Base-by-base conservation (phyloP, 2,113 vertebrate species). In the Gadus chalcogrammus region DNA sequence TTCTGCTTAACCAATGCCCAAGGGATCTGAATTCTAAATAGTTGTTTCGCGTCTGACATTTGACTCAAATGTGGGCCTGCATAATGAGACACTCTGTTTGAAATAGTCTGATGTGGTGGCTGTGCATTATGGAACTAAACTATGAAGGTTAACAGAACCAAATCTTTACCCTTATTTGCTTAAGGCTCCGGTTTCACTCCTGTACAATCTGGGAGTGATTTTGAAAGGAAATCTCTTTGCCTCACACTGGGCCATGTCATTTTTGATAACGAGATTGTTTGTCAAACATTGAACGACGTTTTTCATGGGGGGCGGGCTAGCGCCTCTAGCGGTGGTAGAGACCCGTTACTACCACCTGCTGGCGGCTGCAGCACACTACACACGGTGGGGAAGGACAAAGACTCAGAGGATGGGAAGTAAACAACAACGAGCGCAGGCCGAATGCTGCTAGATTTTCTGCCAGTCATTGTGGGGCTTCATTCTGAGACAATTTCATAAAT, bases 321-420 rank as follows among this genome's bases (percentile, higher is more conserved):
- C 31, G 31, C 31, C 31, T 31, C 31, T 5, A 31, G 31, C 31
- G 31, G 28, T 63, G 70, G 55, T 42, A 17, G 38, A 83, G 81
- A 77, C 74, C 61, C 84, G 62, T 83, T 52, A 72, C 72, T 88
- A 87, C 87, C 88, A 85, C 84, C 87, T 90, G 89, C 79, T 82
- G 88, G 70, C 73, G 68, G 38, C 42, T 68, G 15, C 15, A 61
- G 16, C 75, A 79, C 68, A 88, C 67, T 85, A 75, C 89, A 89
- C 62, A 68, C 60, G 69, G 68, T 81, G 55, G 71, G 69, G 79
- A 65, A 61, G 66, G 75, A 75, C 81, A 31, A 31, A 31, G 31
- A 31, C 31, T 31, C 31, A 31, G 31, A 31, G 31, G 31, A 4
- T 31, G 31, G 31, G 31, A 31, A 31, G 31, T 31, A 31, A 31